These are phyloP conservation scores for Antechinus stuartii DNA, from an alignment of 2,113 vertebrate genomes.

Conservation along the genomic window DNA sequence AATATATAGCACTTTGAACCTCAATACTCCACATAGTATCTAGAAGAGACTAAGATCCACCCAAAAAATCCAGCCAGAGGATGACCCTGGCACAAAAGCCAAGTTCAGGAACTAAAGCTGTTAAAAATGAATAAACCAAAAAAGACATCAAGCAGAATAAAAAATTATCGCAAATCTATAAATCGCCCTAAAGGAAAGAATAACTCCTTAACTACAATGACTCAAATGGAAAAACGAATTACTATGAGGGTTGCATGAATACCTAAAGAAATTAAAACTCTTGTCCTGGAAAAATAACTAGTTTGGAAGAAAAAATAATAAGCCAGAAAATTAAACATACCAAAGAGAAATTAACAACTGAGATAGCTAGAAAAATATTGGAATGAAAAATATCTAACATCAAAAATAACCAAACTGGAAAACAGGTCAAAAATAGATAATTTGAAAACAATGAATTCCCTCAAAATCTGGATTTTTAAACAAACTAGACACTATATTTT, in stretches of 20 bases:
- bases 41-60: not conserved
- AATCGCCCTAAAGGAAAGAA: not conserved
- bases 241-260: not conserved
- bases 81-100: not conserved
- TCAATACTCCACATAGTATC: not conserved
- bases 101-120: not conserved
- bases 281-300: not conserved
- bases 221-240: not conserved
- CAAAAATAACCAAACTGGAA: not conserved
- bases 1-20: not conserved
- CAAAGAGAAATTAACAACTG: not conserved
- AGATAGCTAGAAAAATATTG: not conserved
- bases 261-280: not conserved
- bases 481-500: not conserved
- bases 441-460: not conserved
- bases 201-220: not conserved
- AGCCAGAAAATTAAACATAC: not conserved
- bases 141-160: not conserved
- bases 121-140: not conserved
- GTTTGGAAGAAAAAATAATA: not conserved
- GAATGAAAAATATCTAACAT: not conserved
- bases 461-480: not conserved
- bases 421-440: not conserved
- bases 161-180: not conserved
- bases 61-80: not conserved